Evolutionary conservation across 2,888 invertebrate species (phyloP).

Genomic region (Laothoe populi): DNA sequence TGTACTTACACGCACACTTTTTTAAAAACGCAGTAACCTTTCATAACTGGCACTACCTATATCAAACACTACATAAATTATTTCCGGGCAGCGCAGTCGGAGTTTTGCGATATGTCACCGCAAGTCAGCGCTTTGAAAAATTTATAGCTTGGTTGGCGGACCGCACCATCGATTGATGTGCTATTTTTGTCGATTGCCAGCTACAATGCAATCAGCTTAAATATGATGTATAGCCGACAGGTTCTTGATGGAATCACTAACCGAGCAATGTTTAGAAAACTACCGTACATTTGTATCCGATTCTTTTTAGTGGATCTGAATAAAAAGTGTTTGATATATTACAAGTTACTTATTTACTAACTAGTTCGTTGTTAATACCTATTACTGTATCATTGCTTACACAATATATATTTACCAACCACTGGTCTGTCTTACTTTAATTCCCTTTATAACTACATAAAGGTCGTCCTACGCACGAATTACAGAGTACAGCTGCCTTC

Average conservation of each 20-base stretch:
- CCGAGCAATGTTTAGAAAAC: neutral
- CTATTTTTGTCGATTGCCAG: slow-evolving; percentile 36
- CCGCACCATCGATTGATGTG: slow-evolving; percentile 50
- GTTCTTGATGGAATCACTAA: neutral
- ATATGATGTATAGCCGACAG: neutral
- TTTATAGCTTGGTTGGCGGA: slow-evolving; percentile 47
- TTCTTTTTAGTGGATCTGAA: no score
- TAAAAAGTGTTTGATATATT: no score
- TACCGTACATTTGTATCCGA: no score
- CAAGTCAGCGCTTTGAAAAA: slow-evolving; percentile 67
- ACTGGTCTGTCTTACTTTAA: neutral
- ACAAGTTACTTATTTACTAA: no score
- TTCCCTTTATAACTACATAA: neutral
- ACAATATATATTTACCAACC: neutral
- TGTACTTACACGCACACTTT: no score
- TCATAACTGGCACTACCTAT: neutral
- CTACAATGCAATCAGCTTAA: slow-evolving; percentile 21
- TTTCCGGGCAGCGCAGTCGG: slow-evolving; percentile 4
- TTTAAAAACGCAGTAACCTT: neutral
- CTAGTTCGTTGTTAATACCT: no score
- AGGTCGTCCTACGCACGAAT: neutral
- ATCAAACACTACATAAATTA: slow-evolving; percentile 3
- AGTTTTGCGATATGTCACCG: slow-evolving; percentile 28
- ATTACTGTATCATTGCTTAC: no score
- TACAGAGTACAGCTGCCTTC: no score